Evolutionary conservation across 1,140 invertebrate genomes (phyloP), one percentile per base, ranked within the genome.

Genomic region (Heliconius eleuchia): DNA sequence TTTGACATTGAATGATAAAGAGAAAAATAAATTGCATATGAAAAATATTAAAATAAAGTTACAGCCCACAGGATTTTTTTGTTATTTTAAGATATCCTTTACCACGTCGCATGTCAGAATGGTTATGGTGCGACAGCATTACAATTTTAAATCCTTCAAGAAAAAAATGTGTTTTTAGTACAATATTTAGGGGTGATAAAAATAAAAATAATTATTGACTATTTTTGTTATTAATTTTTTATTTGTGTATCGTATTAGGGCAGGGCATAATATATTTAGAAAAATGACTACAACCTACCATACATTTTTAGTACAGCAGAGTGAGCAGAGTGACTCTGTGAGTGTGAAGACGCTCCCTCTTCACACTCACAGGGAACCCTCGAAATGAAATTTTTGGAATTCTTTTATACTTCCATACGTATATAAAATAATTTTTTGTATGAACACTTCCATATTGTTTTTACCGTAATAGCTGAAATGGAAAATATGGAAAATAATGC

Each of bases 1-100:
- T 19, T 52, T 52, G 50, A 52, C 50, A 52, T 52, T 52, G 50
- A 18, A 6, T 13, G 19, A n/a, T 19, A 19, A 55, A 57, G 19
- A 57, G 55, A 9, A 66, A 66, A 66, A 66, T 66, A 13, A 66
- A 66, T 3, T 66, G 27, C 60, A 66, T 66, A 30, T 30, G 27
- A 66, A 66, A 30, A 66, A 66, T 66, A 57, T 66, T 27, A 66
- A 66, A 27, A 66, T 27, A 66, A 66, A 13, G 60, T 66, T 23
- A 60, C 55, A 27, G n/a, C n/a, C 55, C 23, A 30, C 27, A 5
- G 57, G 60, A 13, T 5, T 27, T 30, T 13, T 60, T 60, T 46
- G 55, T 11, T 66, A 66, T 66, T 66, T 66, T 18, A 4, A 66
- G 8, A 30, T 27, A 66, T 66, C n/a, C 55, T 23, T 7, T 27